phyloP scores from a whole-genome alignment of 2,797 vertebrate species.

The Propithecus deckenii region DNA sequence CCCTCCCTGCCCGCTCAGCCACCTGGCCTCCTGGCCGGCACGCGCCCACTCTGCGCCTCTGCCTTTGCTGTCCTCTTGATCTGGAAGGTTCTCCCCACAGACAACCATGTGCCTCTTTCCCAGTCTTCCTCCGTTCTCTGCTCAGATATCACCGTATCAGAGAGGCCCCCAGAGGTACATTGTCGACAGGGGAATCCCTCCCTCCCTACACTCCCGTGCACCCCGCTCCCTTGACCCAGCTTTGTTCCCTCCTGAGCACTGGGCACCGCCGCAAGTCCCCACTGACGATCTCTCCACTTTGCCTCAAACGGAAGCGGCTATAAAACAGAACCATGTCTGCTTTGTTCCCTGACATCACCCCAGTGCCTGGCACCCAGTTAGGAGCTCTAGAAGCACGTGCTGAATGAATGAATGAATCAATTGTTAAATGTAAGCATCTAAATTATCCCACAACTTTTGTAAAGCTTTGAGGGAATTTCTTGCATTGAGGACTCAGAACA shows the following conservation, averaged over 20 bases:
- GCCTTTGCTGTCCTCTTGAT: not conserved
- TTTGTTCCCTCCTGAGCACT: not conserved
- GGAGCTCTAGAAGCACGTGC: not conserved
- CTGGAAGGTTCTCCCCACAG: not conserved
- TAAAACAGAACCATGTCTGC: not conserved
- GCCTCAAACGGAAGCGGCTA: not conserved
- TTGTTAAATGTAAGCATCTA: not conserved
- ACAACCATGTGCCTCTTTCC: not conserved
- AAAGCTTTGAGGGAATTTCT: not conserved
- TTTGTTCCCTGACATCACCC: not conserved
- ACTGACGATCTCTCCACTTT: not conserved
- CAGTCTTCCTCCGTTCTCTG: not conserved
- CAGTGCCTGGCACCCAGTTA: not conserved
- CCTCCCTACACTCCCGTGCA: fast-evolving
- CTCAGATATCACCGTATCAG: not conserved
- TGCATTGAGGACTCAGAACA: not conserved
- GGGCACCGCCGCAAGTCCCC: not conserved
- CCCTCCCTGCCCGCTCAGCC: not conserved
- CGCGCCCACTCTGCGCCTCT: not conserved
- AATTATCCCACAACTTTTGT: not conserved
- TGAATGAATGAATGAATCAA: not conserved
- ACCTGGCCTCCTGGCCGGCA: not conserved
- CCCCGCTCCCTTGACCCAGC: not conserved
- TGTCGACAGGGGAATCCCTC: not conserved
- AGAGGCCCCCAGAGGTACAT: not conserved